Conservation (phyloP, 2,113 vertebrate genomes). For the Tragelaphus imberbis region DNA sequence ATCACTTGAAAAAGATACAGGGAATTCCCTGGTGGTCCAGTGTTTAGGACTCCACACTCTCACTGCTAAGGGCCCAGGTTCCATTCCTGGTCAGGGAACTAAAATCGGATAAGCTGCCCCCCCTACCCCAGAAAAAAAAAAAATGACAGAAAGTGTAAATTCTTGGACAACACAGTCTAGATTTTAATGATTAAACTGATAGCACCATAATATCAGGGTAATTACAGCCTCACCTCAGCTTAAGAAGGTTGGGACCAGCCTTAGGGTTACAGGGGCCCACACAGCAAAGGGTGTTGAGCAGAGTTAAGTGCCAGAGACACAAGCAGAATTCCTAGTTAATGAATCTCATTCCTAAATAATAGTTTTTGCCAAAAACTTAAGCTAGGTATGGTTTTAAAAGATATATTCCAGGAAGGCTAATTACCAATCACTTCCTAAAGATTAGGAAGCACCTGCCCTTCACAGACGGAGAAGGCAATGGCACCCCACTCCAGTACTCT, state of each 20-base stretch:
- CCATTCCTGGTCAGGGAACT: neutral
- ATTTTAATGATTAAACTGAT: neutral
- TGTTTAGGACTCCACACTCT: neutral
- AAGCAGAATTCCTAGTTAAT: neutral
- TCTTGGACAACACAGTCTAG: neutral
- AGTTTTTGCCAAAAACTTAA: neutral
- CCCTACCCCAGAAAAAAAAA: neutral
- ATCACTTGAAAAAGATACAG: neutral
- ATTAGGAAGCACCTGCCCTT: neutral
- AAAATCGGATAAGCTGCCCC: fast-evolving
- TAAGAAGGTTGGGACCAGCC: neutral
- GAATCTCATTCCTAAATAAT: neutral
- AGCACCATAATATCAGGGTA: constrained; percentile 5
- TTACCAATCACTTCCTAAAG: neutral
- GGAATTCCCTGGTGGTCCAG: neutral
- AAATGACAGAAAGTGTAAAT: neutral
- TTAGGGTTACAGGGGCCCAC: neutral
- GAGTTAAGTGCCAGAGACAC: neutral
- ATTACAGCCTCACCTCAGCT: neutral
- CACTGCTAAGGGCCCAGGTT: neutral
- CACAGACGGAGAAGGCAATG: neutral
- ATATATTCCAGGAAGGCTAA: neutral
- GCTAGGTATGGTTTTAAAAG: neutral
- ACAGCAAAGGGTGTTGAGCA: neutral
- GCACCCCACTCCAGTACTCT: too few relatives aligned